Conservation (phyloP, 2,113 vertebrate species). For the Pseudopipra pipra region DNA sequence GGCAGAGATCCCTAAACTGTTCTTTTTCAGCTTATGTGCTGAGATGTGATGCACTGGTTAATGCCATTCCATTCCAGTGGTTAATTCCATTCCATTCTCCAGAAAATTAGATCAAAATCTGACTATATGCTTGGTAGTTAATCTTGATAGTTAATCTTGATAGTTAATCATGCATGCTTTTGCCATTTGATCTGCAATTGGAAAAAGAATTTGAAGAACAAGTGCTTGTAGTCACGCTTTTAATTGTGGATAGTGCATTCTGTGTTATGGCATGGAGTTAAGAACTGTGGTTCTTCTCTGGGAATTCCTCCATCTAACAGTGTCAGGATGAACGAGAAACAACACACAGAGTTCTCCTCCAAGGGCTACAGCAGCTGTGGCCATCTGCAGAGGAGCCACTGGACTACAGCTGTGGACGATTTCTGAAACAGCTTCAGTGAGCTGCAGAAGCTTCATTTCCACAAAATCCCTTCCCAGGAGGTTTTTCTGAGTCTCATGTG, state of each 20-base stretch:
- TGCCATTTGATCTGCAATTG: background rate
- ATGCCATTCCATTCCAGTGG: background rate
- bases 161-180: background rate
- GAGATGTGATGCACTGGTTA: background rate
- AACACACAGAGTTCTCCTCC: background rate
- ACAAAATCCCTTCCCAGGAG: background rate
- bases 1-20: background rate
- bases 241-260: background rate
- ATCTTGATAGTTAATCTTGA: background rate
- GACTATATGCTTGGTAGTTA: background rate
- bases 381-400: background rate
- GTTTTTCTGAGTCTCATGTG: background rate
- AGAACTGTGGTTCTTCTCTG: rapidly evolving
- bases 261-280: background rate
- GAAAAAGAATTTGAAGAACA: background rate
- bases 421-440: background rate
- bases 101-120: background rate
- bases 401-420: rapidly evolving
- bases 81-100: background rate
- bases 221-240: background rate
- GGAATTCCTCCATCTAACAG: background rate
- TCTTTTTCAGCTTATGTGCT: background rate
- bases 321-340: background rate
- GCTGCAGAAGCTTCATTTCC: background rate
- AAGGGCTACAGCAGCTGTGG: background rate